phyloP scores from a whole-genome alignment of 2,113 vertebrate species.

The Tyto alba region DNA sequence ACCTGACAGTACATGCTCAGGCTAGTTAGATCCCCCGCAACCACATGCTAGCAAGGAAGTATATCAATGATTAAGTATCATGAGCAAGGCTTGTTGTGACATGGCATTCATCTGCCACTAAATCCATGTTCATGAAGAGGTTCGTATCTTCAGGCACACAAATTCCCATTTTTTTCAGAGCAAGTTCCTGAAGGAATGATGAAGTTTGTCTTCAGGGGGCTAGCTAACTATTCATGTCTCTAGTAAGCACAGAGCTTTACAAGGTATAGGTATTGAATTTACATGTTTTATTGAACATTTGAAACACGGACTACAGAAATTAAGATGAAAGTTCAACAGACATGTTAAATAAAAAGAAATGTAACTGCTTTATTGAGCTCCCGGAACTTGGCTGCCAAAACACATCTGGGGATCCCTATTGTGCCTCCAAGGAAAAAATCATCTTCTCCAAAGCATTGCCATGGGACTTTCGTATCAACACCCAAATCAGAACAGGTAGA shows the following conservation, averaged over 20 bases:
- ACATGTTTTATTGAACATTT: not conserved
- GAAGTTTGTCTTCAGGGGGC: not conserved
- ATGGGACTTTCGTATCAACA: not conserved
- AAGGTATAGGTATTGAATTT: not conserved
- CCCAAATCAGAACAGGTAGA: not conserved
- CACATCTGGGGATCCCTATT: not conserved
- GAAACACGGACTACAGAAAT: not conserved
- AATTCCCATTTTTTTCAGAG: not conserved
- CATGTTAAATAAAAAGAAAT: not conserved
- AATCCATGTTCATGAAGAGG: not conserved
- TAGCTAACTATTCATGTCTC: not conserved
- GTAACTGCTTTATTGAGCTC: not conserved
- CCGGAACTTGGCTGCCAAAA: not conserved
- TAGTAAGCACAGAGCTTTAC: not conserved
- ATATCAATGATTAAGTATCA: not conserved
- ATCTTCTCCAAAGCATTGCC: not conserved
- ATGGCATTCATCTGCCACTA: not conserved
- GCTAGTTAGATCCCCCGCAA: not conserved
- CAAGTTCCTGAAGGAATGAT: not conserved
- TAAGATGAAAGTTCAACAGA: not conserved
- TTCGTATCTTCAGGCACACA: not conserved
- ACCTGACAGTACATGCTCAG: not conserved
- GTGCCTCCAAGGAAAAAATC: not conserved
- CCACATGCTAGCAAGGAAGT: not conserved
- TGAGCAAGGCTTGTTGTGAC: conserved; percentile 3